A percentile compares a stretch with the other conserved stretches of the same genome.
phyloP scores from a whole-genome alignment of 2,113 vertebrate species.

The Cryptomyrus ogoouensis region DNA sequence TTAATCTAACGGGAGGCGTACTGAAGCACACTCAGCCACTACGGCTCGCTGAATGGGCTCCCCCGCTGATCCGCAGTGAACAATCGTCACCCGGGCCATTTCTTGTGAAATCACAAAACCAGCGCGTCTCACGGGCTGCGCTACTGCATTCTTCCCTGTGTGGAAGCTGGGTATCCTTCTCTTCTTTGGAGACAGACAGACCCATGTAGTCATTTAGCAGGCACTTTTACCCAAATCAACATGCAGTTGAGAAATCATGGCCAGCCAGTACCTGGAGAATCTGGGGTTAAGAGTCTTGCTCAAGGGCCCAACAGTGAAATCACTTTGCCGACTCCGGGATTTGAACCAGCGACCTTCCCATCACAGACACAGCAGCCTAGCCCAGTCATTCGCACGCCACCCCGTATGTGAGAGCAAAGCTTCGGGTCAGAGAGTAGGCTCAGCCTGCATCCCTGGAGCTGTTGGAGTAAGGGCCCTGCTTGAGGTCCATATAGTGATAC shows the following conservation, averaged over 20 bases:
- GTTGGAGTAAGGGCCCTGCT: neutral
- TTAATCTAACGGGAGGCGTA: neutral
- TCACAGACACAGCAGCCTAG: neutral
- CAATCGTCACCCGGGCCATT: neutral
- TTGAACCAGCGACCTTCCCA: neutral
- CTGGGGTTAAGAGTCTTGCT: neutral
- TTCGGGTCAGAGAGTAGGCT: neutral
- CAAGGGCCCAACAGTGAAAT: neutral
- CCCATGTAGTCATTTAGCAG: neutral
- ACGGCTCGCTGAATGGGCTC: neutral
- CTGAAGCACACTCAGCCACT: neutral
- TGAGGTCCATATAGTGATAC: neutral
- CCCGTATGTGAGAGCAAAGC: neutral
- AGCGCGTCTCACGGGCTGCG: neutral
- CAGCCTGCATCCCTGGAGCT: neutral
- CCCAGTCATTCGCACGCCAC: neutral
- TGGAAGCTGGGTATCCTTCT: neutral
- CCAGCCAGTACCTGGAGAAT: neutral
- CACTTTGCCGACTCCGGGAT: neutral
- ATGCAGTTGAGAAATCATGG: neutral
- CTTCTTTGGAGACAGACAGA: neutral
- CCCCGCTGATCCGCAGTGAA: neutral
- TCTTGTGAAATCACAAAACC: neutral
- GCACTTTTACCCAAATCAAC: neutral
- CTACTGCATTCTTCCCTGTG: neutral